Evolutionary conservation across 2,113 vertebrate genomes (phyloP).

Genomic region (Pollachius pollachius): DNA sequence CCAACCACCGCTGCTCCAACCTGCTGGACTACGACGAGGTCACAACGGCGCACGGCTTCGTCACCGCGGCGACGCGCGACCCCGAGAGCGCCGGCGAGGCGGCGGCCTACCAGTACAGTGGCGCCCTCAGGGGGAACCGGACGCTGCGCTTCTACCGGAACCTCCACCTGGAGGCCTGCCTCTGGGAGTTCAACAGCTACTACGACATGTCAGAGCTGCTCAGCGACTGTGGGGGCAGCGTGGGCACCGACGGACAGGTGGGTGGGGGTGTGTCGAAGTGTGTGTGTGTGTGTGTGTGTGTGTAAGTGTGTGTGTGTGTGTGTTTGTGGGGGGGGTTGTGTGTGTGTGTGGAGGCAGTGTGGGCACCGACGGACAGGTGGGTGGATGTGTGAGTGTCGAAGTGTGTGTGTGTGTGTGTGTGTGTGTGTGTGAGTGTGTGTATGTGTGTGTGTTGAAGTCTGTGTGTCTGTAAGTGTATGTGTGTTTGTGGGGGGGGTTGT

Average conservation of each 20-base stretch:
- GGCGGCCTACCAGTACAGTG: slow-evolving; percentile 84
- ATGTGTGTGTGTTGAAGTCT: slow-evolving; percentile 14
- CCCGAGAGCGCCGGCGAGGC: slow-evolving; percentile 78
- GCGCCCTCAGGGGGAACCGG: slow-evolving; percentile 73
- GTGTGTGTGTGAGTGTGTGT: slow-evolving; percentile 1
- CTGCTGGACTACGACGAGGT: slow-evolving; percentile 86
- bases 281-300: slow-evolving; percentile 10
- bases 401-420: slow-evolving; percentile 18
- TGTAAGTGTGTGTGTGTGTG: slow-evolving; percentile 14
- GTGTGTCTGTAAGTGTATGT: slow-evolving; percentile 6
- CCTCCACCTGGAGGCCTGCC: slow-evolving; percentile 89
- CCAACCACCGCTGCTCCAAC: slow-evolving; percentile 94
- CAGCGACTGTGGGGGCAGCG: slow-evolving; percentile 86
- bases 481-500: not conserved
- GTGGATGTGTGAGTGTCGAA: slow-evolving; percentile 37
- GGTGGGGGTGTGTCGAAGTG: slow-evolving; percentile 34
- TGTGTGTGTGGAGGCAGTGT: slow-evolving; percentile 84
- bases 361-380: slow-evolving; percentile 77
- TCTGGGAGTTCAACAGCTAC: slow-evolving; percentile 92
- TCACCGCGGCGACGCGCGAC: slow-evolving; percentile 77
- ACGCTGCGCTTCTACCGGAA: slow-evolving; percentile 89
- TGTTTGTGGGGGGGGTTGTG: not conserved
- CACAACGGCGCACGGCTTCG: slow-evolving; percentile 85
- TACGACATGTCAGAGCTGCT: slow-evolving; percentile 96
- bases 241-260: slow-evolving; percentile 80